Evolutionary conservation across 2,113 vertebrate genomes (phyloP), one percentile per base, ranked within the genome.

Genomic region (Scophthalmus maximus): DNA sequence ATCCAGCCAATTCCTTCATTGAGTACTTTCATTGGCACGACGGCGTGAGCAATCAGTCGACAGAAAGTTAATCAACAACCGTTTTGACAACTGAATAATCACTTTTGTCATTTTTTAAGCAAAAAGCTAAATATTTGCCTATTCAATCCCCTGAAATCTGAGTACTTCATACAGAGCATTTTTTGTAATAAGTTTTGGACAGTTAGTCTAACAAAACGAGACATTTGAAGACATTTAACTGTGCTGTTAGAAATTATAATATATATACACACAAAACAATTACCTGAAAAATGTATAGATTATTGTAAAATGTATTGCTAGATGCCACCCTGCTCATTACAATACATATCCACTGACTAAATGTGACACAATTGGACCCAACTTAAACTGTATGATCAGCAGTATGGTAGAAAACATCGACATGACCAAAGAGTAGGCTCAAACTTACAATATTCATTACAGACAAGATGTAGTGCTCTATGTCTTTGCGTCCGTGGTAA

Each of bases 391-490:
- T 22, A 9, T 38, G 34, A 9, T 8, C 34, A 38, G 11, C 34
- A n/a, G n/a, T n/a, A 8, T 34, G 32, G 6, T 34, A 3, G 4
- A 7, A 49, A 22, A 49, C 18, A 17, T 36, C 22, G 60, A 20
- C 4, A 36, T 18, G 20, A 71, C 34, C 58, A 67, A 86, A 85
- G 88, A 94, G 84, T 90, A 92, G 94, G 94, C 94, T 95, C 94
- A 97, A 97, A 98, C 97, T 98, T 99, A 99, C 97, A 98, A 99
- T 99, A 94, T 99, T 99, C 97, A 99, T 99, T 83, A 99, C 97
- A 53, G 97, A 98, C 91, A 99, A 84, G 93, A 99, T 94, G 92
- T 99, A 99, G 94, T 98, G 96, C 51, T 99, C 97, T 68, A 99
- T 98, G 91, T 99, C 97, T 93, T 97, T 98, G 89, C 97, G 96